These are phyloP conservation scores for Cerastis leucographa DNA, from an alignment of 2,888 invertebrate species.

Conservation along the genomic window DNA sequence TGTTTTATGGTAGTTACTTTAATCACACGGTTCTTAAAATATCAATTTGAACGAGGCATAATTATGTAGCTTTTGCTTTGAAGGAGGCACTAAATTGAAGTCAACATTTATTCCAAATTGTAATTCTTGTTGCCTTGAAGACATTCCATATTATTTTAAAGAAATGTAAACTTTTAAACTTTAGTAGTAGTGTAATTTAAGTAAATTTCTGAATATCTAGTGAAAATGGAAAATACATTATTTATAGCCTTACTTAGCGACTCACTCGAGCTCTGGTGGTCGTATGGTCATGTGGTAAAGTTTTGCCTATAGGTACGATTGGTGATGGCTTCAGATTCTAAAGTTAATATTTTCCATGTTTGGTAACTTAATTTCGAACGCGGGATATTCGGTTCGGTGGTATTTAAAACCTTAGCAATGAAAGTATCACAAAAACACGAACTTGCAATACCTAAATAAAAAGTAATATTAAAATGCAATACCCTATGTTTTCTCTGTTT, in stretches of 20 bases:
- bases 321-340: background rate
- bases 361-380: background rate
- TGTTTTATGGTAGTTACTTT: conserved; percentile 29
- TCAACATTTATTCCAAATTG: background rate
- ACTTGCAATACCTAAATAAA: background rate
- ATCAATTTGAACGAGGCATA: background rate
- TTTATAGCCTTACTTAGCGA: background rate
- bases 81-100: background rate
- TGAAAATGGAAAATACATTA: background rate
- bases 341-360: too few relatives aligned
- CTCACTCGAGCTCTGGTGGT: background rate
- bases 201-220: background rate
- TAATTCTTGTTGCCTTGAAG: background rate
- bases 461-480: background rate
- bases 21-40: conserved; percentile 10
- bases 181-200: background rate
- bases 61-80: conserved; percentile 3
- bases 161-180: background rate
- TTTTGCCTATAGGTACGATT: background rate
- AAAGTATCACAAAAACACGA: background rate
- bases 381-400: background rate
- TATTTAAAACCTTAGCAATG: background rate
- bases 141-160: background rate
- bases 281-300: background rate
- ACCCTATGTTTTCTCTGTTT: background rate